Evolutionary conservation across 2,888 invertebrate species (phyloP).

Genomic region (Branchellion lobata): DNA sequence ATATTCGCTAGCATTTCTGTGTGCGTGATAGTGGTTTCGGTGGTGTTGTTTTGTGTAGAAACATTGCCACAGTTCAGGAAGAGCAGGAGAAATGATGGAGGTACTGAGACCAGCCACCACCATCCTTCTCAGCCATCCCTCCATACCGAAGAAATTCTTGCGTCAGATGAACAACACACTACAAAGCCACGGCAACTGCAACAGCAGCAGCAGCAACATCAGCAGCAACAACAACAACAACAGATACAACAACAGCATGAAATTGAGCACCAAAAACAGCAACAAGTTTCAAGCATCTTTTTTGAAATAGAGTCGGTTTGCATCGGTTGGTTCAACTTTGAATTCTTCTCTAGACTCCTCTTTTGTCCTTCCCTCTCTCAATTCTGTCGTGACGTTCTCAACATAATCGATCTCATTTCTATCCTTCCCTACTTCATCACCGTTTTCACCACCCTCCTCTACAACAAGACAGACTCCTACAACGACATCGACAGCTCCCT

Average conservation of each 20-base stretch:
- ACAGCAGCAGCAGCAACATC: not conserved
- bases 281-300: slow-evolving; percentile 53
- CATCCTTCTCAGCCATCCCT: not conserved
- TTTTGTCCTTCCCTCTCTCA: slow-evolving; percentile 57
- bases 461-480: slow-evolving; percentile 9
- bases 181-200: not conserved
- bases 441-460: slow-evolving; percentile 18
- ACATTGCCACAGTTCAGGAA: slow-evolving; percentile 62
- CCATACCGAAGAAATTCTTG: not conserved
- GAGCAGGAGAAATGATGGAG: not conserved
- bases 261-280: slow-evolving; percentile 50
- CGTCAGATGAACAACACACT: too few species aligned
- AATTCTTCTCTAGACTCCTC: slow-evolving; percentile 56
- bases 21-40: slow-evolving; percentile 62
- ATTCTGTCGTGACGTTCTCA: slow-evolving; percentile 57
- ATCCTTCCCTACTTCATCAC: slow-evolving; percentile 60
- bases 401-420: slow-evolving; percentile 60
- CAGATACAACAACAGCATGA: not conserved
- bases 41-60: slow-evolving; percentile 64
- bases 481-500: not conserved
- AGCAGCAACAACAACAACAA: not conserved
- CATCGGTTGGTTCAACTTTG: slow-evolving; percentile 60
- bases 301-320: slow-evolving; percentile 60
- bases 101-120: not conserved
- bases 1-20: slow-evolving; percentile 62